These are phyloP conservation scores for Sitta europaea DNA, from an alignment of 2,113 vertebrate species.

Conservation along the genomic window DNA sequence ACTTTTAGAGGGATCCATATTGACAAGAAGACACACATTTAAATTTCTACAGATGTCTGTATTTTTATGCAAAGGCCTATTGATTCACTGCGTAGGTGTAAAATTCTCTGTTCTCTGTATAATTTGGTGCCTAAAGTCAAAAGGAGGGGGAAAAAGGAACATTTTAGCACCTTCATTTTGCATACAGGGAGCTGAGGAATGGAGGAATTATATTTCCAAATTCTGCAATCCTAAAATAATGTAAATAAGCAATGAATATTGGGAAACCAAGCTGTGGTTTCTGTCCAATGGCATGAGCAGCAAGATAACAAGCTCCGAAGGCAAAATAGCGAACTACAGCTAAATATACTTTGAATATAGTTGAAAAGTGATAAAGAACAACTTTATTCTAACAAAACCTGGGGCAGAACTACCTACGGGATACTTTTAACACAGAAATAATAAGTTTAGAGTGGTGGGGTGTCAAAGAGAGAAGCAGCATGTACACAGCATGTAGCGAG, in stretches of 20 bases:
- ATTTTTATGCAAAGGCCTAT: not conserved
- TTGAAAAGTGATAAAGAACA: not conserved
- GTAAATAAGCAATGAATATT: not conserved
- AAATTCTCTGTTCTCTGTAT: not conserved
- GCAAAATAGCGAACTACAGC: not conserved
- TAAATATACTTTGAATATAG: not conserved
- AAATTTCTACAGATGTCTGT: not conserved
- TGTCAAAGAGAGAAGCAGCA: not conserved
- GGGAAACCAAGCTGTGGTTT: not conserved
- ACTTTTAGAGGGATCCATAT: not conserved
- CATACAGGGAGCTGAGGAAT: not conserved
- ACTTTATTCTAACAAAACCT: not conserved
- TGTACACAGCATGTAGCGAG: rapidly evolving
- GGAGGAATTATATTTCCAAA: not conserved
- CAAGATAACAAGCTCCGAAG: not conserved
- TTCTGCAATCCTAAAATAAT: not conserved
- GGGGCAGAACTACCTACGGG: not conserved
- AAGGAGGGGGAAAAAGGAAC: rapidly evolving
- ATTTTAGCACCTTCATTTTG: not conserved
- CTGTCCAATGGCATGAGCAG: not conserved
- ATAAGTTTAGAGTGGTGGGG: not conserved
- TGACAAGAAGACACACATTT: not conserved
- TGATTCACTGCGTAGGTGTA: not conserved
- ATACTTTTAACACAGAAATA: not conserved
- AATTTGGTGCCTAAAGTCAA: not conserved